A percentile compares a stretch with the other conserved stretches of the same genome.
Evolutionary conservation across 2,797 vertebrate species (phyloP).

Genomic region (Leucoraja ocellata): DNA sequence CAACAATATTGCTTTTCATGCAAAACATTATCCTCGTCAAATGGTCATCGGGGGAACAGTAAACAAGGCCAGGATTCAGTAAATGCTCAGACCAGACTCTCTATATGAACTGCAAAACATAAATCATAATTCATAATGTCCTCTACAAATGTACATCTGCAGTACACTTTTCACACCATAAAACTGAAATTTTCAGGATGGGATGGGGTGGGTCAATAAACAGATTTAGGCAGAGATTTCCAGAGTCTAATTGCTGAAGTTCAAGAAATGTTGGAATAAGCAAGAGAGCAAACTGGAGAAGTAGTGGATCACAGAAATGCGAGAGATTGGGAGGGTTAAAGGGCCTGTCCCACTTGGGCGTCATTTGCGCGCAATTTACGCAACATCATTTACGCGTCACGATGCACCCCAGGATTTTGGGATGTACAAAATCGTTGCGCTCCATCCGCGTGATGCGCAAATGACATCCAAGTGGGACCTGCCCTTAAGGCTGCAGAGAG

Average conservation of each 20-base stretch:
- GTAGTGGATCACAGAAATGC: background rate
- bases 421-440: no score
- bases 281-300: background rate
- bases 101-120: background rate
- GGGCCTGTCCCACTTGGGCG: no score
- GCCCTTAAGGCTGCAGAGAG: background rate
- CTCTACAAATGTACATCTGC: background rate
- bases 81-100: background rate
- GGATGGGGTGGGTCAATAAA: no score
- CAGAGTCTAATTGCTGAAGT: no score
- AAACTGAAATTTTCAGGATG: no score
- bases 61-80: background rate
- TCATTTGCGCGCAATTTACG: no score
- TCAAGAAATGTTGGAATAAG: background rate
- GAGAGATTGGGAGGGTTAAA: background rate
- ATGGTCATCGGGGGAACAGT: background rate
- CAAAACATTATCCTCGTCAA: background rate
- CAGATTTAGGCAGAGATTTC: no score
- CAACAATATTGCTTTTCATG: background rate
- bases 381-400: no score
- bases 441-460: no score
- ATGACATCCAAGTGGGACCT: no score
- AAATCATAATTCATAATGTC: background rate
- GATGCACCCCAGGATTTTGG: no score
- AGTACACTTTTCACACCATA: background rate